These are phyloP conservation scores for Rallus crepitans DNA, from an alignment of 2,797 vertebrate genomes.

Conservation along the genomic window DNA sequence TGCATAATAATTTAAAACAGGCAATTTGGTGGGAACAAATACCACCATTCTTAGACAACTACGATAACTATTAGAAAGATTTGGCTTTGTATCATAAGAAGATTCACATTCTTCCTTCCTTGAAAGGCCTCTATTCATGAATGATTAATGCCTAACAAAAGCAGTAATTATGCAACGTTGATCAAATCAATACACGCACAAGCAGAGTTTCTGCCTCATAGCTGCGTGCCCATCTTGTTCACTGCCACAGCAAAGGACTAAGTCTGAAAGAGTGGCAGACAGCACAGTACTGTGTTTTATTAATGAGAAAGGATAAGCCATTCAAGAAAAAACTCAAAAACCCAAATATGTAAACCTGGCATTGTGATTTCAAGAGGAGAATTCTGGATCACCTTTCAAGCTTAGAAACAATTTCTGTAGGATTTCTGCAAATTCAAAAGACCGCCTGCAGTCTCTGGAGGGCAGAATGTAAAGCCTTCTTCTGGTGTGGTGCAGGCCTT, in stretches of 20 bases:
- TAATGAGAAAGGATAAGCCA: background rate
- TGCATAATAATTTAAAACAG: constrained; percentile 29
- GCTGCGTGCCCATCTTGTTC: background rate
- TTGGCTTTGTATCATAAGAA: constrained; percentile 40
- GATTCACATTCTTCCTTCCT: constrained; percentile 37
- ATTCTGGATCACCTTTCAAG: background rate
- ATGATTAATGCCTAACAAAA: constrained; percentile 50
- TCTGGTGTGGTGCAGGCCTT: background rate
- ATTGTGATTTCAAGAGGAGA: background rate
- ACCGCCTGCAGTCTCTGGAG: background rate
- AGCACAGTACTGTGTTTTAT: background rate
- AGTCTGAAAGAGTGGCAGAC: background rate
- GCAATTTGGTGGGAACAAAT: constrained; percentile 10
- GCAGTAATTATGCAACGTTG: constrained; percentile 49
- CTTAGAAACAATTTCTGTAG: background rate
- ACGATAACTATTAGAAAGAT: constrained; percentile 16
- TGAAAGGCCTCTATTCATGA: constrained; percentile 62
- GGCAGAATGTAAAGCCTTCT: background rate
- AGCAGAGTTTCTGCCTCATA: constrained; percentile 1
- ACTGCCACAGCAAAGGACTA: background rate
- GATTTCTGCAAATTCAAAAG: background rate
- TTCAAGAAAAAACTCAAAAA: background rate
- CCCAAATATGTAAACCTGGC: background rate
- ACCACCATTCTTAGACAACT: constrained; percentile 5
- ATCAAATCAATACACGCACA: background rate